Evolutionary conservation across 64 coral and sea anemone species (phyloP).

Genomic region (Montipora foliosa): DNA sequence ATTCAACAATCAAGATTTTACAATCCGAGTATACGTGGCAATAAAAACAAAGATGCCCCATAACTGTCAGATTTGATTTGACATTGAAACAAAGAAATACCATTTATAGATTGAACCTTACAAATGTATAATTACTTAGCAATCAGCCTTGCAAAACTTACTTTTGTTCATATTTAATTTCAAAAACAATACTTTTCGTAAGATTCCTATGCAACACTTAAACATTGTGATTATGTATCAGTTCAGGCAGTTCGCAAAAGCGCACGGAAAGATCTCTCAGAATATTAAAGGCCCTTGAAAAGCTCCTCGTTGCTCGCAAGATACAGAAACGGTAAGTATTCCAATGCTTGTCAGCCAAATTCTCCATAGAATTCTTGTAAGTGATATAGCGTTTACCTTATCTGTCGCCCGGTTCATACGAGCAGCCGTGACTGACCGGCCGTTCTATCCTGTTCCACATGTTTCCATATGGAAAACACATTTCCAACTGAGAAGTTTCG

Average conservation of each 20-base stretch:
- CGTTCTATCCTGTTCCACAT: not conserved
- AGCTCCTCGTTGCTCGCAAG: not conserved
- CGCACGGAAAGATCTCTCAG: not conserved
- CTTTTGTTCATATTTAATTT: conserved; percentile 33
- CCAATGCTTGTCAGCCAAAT: not conserved
- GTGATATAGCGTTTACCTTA: not conserved
- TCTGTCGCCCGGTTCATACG: too few species aligned
- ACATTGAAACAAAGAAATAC: conserved; percentile 12
- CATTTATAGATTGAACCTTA: conserved; percentile 7
- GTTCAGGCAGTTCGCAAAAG: not conserved
- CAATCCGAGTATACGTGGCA: not conserved
- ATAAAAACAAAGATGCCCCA: not conserved
- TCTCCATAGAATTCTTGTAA: not conserved
- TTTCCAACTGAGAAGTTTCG: not conserved
- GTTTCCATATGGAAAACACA: conserved; percentile 17
- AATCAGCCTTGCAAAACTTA: not conserved
- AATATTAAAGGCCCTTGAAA: not conserved
- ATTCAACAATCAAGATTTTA: not conserved
- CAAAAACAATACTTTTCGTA: not conserved
- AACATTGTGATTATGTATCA: not conserved
- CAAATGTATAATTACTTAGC: not conserved
- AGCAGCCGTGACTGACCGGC: too few species aligned
- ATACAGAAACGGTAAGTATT: conserved; percentile 12
- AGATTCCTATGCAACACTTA: not conserved
- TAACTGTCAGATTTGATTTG: conserved; percentile 39